Percentiles rank a stretch among this genome's conserved stretches.
phyloP scores from a whole-genome alignment of 2,797 vertebrate species.

The Malurus splendens region DNA sequence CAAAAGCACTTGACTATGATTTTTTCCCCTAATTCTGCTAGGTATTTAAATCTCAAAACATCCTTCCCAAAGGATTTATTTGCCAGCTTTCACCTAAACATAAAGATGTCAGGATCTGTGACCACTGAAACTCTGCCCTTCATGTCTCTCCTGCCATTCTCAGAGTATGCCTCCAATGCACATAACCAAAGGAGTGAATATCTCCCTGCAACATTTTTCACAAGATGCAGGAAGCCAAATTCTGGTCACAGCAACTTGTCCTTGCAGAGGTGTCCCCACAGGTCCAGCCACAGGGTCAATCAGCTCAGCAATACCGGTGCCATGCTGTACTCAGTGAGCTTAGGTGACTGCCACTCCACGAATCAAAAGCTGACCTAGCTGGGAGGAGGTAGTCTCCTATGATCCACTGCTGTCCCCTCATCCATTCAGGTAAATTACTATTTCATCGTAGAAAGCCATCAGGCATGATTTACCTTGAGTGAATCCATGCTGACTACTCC shows the following conservation, averaged over 20 bases:
- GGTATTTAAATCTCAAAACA: not conserved
- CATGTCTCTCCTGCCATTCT: not conserved
- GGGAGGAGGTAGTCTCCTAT: not conserved
- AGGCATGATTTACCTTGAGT: not conserved
- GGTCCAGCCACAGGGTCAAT: not conserved
- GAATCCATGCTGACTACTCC: not conserved
- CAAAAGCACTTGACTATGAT: not conserved
- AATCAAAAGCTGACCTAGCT: not conserved
- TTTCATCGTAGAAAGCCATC: not conserved
- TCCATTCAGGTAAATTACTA: not conserved
- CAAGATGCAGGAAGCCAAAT: not conserved
- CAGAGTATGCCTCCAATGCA: fast-evolving
- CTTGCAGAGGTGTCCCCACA: not conserved
- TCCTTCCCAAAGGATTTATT: not conserved
- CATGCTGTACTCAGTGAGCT: not conserved
- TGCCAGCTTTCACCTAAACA: not conserved
- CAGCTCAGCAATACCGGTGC: not conserved
- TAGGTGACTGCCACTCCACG: not conserved
- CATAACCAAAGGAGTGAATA: not conserved
- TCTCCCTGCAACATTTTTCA: not conserved
- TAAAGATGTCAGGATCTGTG: not conserved
- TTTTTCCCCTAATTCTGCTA: not conserved
- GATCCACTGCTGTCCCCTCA: not conserved
- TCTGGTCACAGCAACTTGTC: fast-evolving
- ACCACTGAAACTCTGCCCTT: not conserved